Percentiles rank a stretch among this genome's conserved stretches.
Conservation (phyloP, 2,888 invertebrate genomes). For the Ochropleura plecta region DNA sequence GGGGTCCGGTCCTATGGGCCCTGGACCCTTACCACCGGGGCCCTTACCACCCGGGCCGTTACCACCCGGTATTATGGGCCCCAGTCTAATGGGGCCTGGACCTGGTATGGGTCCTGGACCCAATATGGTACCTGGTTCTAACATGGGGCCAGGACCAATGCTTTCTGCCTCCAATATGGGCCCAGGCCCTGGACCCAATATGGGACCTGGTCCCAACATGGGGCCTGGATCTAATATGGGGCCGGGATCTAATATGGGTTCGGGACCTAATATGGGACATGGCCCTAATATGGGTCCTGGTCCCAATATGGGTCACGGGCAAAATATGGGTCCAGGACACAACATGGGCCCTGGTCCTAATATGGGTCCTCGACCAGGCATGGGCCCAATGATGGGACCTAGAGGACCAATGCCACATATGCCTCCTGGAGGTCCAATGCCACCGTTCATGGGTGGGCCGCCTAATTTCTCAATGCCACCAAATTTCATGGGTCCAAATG, state of each 20-base stretch:
- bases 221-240: slow-evolving; percentile 52
- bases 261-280: slow-evolving; percentile 55
- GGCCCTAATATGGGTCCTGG: slow-evolving; percentile 68
- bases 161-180: too few relatives aligned
- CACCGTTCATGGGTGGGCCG: slow-evolving; percentile 81
- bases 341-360: slow-evolving; percentile 70
- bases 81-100: slow-evolving; percentile 55
- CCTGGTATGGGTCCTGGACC: slow-evolving; percentile 40
- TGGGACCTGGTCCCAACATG: slow-evolving; percentile 51
- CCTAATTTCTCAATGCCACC: slow-evolving; percentile 85
- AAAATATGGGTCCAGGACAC: slow-evolving; percentile 67
- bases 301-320: slow-evolving; percentile 67
- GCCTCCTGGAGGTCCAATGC: slow-evolving; percentile 76
- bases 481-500: slow-evolving; percentile 84
- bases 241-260: slow-evolving; percentile 60
- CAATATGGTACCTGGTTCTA: slow-evolving; percentile 28
- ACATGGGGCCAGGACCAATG: slow-evolving; percentile 42
- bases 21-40: slow-evolving; percentile 54
- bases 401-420: slow-evolving; percentile 66
- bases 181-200: slow-evolving; percentile 53
- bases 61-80: slow-evolving; percentile 60
- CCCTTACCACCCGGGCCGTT: slow-evolving; percentile 69
- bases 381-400: slow-evolving; percentile 76
- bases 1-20: slow-evolving; percentile 67
- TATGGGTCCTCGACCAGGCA: slow-evolving; percentile 70